Base-by-base conservation (phyloP, 2,113 vertebrate species). In the human (Homo sapiens) region DNA sequence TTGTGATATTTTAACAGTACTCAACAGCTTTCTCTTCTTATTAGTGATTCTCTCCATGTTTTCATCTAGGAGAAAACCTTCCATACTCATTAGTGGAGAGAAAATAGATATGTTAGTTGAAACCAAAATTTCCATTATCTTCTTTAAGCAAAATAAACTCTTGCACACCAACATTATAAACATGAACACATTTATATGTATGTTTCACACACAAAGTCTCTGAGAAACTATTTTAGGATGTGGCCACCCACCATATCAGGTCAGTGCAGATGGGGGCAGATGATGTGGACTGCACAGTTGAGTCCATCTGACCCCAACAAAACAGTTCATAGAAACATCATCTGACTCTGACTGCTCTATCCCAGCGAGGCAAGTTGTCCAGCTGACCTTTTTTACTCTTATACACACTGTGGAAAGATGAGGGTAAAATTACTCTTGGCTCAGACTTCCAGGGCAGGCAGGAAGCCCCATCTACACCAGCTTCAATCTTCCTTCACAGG, bases 81-180 rank as follows among this genome's bases (percentile, higher is more conserved):
- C 30, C n/a, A 38, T 35, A 66, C 9, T 38, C 82, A 13, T 92
- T 82, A 86, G 38, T 94, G 48, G 55, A 72, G 50, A 66, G 70
- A 96, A 96, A 95, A 93, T 10, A 93, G 59, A 78, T 88, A 72
- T 23, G 75, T 45, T 55, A 35, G 48, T 48, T 48, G 64, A 85
- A 89, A 76, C 2, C 45, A 89, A 91, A 81, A 70, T 78, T 70
- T 90, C 83, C 59, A 83, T 57, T 50, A 45, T 22, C 13, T 14
- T 59, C 45, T 84, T 81, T 73, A 90, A 95, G 61, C 59, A 97
- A 94, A 90, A 94, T 48, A 94, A 94, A 38, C 48, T 80, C 55
- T 66, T 86, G 55, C 3, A 55, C 48, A 84, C 93, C 94, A 61
- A 4, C 59, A 68, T 27, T 48, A 50, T 70, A 78, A 95, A 87